Evolutionary conservation across 53 echinoderm and acorn worm species (phyloP).

Genomic region (Hippasteria phrygiana): DNA sequence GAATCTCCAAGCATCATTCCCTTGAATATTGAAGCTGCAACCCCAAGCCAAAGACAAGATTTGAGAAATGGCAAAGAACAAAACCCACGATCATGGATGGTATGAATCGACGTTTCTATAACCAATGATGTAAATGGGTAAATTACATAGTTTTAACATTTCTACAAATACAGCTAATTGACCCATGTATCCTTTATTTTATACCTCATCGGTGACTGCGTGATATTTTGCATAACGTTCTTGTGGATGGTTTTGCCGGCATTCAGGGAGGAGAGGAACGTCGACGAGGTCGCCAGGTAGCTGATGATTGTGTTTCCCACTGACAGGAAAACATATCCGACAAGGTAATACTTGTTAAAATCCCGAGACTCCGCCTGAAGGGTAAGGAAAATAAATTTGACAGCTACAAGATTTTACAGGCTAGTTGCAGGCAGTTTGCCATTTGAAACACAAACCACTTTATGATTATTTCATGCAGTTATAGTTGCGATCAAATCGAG

Average conservation of each 20-base stretch:
- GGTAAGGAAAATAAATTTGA: not conserved
- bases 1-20: no score
- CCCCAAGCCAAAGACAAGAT: no score
- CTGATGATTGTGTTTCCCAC: not conserved
- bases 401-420: not conserved
- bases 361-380: not conserved
- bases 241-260: conserved; percentile 83
- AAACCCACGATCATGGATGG: no score
- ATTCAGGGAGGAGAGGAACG: conserved; percentile 65
- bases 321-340: conserved; percentile 1
- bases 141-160: no score
- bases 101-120: no score
- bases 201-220: conserved; percentile 82
- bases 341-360: not conserved
- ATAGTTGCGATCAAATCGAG: no score
- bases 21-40: no score
- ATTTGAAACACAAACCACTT: not conserved
- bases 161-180: no score
- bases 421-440: not conserved
- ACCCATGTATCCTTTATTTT: no score
- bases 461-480: no score
- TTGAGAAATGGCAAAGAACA: no score
- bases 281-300: conserved; percentile 4
- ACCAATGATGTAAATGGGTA: no score
- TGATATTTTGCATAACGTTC: conserved; percentile 71